Evolutionary conservation across 2,888 invertebrate genomes (phyloP), one percentile per base, ranked within the genome.

Genomic region (Caenorhabditis panamensis): DNA sequence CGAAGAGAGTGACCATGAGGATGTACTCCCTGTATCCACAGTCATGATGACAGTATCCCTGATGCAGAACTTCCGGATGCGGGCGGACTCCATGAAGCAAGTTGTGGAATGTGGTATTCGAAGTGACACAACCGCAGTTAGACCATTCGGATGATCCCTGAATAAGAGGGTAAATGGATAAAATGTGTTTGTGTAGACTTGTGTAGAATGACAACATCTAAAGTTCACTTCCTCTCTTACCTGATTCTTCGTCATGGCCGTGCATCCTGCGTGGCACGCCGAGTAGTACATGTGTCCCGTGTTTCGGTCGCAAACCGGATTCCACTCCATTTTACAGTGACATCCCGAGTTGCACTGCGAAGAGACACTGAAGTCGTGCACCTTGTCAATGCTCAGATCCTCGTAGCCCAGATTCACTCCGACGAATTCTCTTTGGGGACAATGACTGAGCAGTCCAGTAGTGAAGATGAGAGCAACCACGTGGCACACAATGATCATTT

Each of bases 401-500:
- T 86, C 84, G 67, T 90, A 90, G 37, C 79, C 86, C 58, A 86
- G 76, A 61, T 87, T 91, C 81, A 90, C 88, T 13, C 90, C 90
- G 49, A 88, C 90, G 61, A 91, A 91, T 36, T 88, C 81, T 20
- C 88, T 80, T 22, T 88, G 85, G 13, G 90, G 90, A 71, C 90
- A 90, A 54, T 89, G 86, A 66, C 91, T 83, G 20, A 90, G 76
- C 28, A 90, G 83, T 31, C 86, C 88, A 31, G 84, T 78, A 53
- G 89, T 87, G 63, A 90, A 86, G 28, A 87, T 69, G 13, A 89
- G 75, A 0, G 89, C 88, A 22, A 85, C 66, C 13, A 89, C 80
- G 69, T 90, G 88, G 62, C 90, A 90, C n/a, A 88, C 82, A 16
- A 88, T 64, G 47, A 90, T 89, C 88, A 90, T 87, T 73, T 90